Percentiles rank a stretch among this genome's conserved stretches.
phyloP scores from a whole-genome alignment of 2,113 vertebrate genomes.

The Phyllopteryx taeniolatus region DNA sequence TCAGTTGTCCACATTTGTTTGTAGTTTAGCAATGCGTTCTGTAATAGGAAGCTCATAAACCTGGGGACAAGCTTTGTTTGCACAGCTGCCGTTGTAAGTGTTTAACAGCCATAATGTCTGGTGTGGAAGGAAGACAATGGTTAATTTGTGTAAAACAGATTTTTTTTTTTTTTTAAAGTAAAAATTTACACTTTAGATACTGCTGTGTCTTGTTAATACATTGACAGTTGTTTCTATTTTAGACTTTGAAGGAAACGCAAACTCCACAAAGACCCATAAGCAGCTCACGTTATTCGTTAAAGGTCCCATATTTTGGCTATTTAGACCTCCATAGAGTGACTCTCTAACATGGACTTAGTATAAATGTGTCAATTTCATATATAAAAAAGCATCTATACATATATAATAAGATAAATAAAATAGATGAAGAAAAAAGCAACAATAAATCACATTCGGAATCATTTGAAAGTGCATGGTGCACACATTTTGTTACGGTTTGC shows the following conservation, averaged over 20 bases:
- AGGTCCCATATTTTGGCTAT: no score
- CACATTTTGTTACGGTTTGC: no score
- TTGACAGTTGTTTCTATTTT: not conserved
- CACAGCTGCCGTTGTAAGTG: not conserved
- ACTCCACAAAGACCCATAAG: constrained; percentile 30
- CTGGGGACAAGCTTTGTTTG: not conserved
- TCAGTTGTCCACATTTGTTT: not conserved
- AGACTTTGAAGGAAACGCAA: constrained; percentile 12
- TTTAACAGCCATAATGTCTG: not conserved
- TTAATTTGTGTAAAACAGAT: not conserved
- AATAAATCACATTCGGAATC: no score
- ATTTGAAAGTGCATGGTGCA: no score
- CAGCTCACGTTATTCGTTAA: constrained; percentile 29
- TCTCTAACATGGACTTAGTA: no score
- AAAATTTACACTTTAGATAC: not conserved
- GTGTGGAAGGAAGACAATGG: not conserved
- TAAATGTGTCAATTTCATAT: no score
- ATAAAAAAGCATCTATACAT: no score
- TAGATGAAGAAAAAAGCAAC: no score
- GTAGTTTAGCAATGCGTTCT: not conserved
- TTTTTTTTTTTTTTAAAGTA: no score
- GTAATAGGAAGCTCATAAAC: not conserved
- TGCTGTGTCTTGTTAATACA: not conserved
- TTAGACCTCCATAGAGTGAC: no score
- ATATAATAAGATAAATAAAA: no score